Conservation (phyloP, 2,888 invertebrate species). For the Mesodorylaimus sp. region DNA sequence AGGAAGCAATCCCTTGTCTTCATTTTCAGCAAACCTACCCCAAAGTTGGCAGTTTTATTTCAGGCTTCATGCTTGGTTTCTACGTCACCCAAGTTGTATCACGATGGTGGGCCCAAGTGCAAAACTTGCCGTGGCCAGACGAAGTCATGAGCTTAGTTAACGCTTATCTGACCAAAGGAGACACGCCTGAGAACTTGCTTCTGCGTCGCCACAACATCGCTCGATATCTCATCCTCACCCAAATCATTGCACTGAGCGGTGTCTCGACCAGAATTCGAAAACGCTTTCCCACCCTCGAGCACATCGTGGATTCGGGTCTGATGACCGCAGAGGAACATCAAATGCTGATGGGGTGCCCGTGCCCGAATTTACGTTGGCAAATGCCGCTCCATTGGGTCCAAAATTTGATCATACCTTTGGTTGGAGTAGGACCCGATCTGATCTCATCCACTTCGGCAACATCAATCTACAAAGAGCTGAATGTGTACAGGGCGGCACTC, state of each 20-base stretch:
- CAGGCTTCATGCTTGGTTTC: not conserved
- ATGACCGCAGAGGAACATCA: not conserved
- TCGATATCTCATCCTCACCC: constrained; percentile 26
- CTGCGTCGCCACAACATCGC: not conserved
- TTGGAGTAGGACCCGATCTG: too few species aligned
- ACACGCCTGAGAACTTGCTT: not conserved
- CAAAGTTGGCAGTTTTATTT: too few species aligned
- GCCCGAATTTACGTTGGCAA: not conserved
- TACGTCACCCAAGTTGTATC: not conserved
- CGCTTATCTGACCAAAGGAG: not conserved
- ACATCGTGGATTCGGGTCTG: constrained; percentile 26
- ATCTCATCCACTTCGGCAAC: too few species aligned
- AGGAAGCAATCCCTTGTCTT: too few species aligned
- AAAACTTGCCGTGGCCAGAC: not conserved
- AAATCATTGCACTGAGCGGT: constrained; percentile 42
- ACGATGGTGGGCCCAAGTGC: not conserved
- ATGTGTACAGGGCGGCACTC: constrained; percentile 2
- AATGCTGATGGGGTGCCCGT: too few species aligned
- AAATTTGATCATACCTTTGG: not conserved
- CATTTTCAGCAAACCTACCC: too few species aligned
- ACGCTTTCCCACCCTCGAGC: constrained; percentile 42
- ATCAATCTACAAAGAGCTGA: constrained; percentile 5
- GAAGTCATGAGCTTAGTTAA: not conserved
- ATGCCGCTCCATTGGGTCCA: not conserved
- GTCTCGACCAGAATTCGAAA: constrained; percentile 45